Evolutionary conservation across 2,888 invertebrate genomes (phyloP), one percentile per base, ranked within the genome.

Genomic region (Nineta flava): DNA sequence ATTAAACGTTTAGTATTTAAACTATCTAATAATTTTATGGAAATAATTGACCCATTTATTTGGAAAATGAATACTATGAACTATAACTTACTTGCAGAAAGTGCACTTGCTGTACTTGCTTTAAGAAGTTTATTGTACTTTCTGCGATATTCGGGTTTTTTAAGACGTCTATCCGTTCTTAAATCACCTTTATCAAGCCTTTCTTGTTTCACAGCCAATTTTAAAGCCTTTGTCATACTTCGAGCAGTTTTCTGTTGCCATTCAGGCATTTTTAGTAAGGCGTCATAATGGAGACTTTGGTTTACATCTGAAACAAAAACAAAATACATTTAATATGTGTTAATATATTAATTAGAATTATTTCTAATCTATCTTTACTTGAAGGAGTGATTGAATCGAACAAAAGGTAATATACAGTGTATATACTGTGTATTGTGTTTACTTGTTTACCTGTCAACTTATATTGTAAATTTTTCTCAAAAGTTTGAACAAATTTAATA

Each of bases 191-290:
- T 59, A 45, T 64, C 64, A 44, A 57, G 48, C 49, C 64, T 55
- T 26, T 65, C 64, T 1, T 58, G 53, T 55, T 65, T 65, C 17
- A 59, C 55, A 35, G 61, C 51, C 42, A 61, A 58, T 55, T 67
- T 67, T 47, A 63, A 54, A 15, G 64, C 57, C 53, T 68, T 68
- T 57, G 66, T 59, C 41, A 55, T 60, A n/a, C 67, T 65, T 53
- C 72, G 66, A 46, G 74, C 63, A 62, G 76, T 72, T 59, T 78
- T 77, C 61, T 80, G 79, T 58, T 88, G 87, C 86, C 88, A 88
- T 62, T 90, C 87, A 50, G 81, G 69, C 56, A 82, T 79, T 57
- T 83, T 81, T 69, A 81, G 74, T 57, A 84, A 74, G 54, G 83
- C 79, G 50, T 83, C 76, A 61, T 83, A 69, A 66, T 87, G 87